Evolutionary conservation across 2,888 invertebrate species (phyloP), one percentile per base, ranked within the genome.

Genomic region (Sceliomorpha sp.): DNA sequence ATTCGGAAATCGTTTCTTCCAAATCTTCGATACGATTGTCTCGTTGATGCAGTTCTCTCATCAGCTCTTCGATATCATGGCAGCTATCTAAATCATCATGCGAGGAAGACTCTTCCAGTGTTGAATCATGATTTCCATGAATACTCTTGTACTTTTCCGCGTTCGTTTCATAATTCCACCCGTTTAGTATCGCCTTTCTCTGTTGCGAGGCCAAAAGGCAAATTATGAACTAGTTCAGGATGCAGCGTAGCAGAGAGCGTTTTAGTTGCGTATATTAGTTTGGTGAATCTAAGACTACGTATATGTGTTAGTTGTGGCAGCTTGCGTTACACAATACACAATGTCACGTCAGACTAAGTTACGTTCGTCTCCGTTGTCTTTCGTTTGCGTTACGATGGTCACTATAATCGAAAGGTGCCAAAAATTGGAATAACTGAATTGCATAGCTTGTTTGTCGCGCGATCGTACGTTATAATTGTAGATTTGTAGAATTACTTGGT

Each of bases 11-110:
- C 3, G 93, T 92, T 74, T 92, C 91, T 85, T 95, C 96, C 75
- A 97, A 89, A 82, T 96, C 95, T 80, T 92, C 91, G 51, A 96
- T 94, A 72, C 95, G 90, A 56, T 13, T 56, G 0, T 59, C 69
- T 14, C 48, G 62, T 9, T 56, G 27, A 7, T 91, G 82, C 32
- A 93, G 83, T 75, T 92, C 91, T 76, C 91, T 90, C 53, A 92
- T 89, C 37, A 70, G 34, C 12, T 90, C 90, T 74, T 91, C 90
- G 70, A 91, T 90, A 70, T 90, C 90, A 75, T 90, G 90, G 53
- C 90, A 88, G n/a, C n/a, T n/a, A 14, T 62, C 47, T 12, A 31
- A 8, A 15, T 58, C 56, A 12, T 58, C 62, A 6, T 48, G 24
- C n/a, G 31, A 37, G 90, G 83, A 1, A 90, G 90, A 85, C 89